These are phyloP conservation scores for Campaea margaritaria DNA, from an alignment of 2,888 invertebrate genomes.

Conservation along the genomic window DNA sequence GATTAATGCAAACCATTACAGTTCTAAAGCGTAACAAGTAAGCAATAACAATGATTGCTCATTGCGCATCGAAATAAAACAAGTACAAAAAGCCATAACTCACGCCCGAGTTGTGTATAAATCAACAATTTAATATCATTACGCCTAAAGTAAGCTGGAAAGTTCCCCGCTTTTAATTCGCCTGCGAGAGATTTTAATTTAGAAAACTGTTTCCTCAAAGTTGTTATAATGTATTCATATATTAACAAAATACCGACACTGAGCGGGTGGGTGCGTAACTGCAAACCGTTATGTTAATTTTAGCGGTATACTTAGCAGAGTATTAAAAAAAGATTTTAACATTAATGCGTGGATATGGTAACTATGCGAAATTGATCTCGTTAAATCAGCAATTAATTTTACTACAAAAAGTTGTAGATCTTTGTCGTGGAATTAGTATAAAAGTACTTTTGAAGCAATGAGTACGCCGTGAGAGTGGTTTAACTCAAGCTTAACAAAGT, in stretches of 20 bases:
- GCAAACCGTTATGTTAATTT: constrained; percentile 10
- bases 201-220: constrained; percentile 71
- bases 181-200: constrained; percentile 76
- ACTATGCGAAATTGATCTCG: too few species aligned
- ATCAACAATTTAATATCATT: constrained; percentile 79
- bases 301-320: background rate
- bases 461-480: too few species aligned
- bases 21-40: background rate
- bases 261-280: constrained; percentile 35
- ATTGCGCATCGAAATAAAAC: constrained; percentile 10
- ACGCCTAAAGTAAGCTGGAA: constrained; percentile 74
- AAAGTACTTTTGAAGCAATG: too few species aligned
- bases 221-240: constrained; percentile 75
- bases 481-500: too few species aligned
- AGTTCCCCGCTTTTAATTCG: constrained; percentile 74
- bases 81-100: constrained; percentile 49
- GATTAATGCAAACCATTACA: too few species aligned
- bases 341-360: background rate
- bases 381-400: too few species aligned
- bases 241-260: constrained; percentile 30
- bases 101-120: constrained; percentile 67
- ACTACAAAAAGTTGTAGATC: too few species aligned
- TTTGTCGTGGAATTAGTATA: too few species aligned
- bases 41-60: constrained; percentile 10
- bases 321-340: background rate